Conservation (phyloP, 2,888 invertebrate species). For the Candidula unifasciata region DNA sequence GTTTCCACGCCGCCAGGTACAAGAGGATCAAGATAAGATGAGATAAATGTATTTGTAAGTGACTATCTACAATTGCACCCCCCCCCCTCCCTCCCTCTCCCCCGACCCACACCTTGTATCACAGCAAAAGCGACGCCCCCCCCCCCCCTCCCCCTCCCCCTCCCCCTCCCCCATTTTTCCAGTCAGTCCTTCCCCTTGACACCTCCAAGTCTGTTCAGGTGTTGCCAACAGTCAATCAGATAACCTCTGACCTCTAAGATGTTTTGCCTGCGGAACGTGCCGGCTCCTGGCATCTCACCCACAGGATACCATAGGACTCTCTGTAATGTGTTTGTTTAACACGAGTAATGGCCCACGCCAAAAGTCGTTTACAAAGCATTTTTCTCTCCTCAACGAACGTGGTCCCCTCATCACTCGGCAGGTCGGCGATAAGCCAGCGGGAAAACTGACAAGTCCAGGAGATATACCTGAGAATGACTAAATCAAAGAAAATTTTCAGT, state of each 20-base stretch:
- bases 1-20: too few relatives aligned
- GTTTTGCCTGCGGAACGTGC: background rate
- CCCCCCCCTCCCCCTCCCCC: background rate
- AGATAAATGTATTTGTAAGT: too few relatives aligned
- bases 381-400: background rate
- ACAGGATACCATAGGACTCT: background rate
- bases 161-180: too few relatives aligned
- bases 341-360: background rate
- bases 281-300: background rate
- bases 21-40: too few relatives aligned
- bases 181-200: too few relatives aligned
- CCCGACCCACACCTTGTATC: too few relatives aligned
- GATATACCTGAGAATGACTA: background rate
- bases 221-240: background rate
- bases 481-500: background rate
- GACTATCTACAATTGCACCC: too few relatives aligned
- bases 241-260: background rate
- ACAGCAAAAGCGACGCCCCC: background rate
- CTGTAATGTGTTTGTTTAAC: constrained; percentile 27
- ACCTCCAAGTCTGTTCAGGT: background rate
- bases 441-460: background rate
- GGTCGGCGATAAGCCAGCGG: background rate
- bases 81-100: too few relatives aligned
- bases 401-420: background rate
- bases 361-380: background rate